These are phyloP conservation scores for Micromussa lordhowensis DNA, from an alignment of 92 coral and sea anemone genomes.

Conservation along the genomic window DNA sequence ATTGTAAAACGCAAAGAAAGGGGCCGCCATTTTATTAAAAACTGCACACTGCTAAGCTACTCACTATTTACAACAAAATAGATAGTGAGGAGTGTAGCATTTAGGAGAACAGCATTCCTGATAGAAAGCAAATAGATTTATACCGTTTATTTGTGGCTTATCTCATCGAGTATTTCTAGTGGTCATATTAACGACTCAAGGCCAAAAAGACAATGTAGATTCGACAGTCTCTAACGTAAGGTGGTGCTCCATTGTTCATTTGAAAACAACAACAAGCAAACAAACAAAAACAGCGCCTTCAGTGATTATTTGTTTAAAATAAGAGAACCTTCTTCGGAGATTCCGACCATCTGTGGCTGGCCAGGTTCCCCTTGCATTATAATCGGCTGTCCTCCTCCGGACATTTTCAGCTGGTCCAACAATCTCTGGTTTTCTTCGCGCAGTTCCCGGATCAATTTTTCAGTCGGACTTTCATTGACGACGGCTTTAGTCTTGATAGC, in stretches of 20 bases:
- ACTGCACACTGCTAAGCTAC: no score
- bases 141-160: background rate
- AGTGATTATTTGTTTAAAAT: no score
- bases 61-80: no score
- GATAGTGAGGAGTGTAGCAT: no score
- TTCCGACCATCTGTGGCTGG: constrained; percentile 73
- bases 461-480: constrained; percentile 93
- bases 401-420: constrained; percentile 80
- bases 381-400: constrained; percentile 72
- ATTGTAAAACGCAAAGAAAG: no score
- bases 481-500: constrained; percentile 94
- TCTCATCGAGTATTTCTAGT: background rate
- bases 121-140: no score
- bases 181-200: background rate
- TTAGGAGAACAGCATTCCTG: no score
- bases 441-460: constrained; percentile 90
- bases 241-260: background rate
- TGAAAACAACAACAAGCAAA: no score
- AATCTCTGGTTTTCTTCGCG: constrained; percentile 88
- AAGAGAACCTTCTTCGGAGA: constrained; percentile 75
- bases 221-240: background rate
- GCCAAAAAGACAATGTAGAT: no score
- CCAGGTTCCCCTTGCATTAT: constrained; percentile 49
- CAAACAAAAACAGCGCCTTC: no score
- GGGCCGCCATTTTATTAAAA: no score